Base-by-base conservation (phyloP, 64 coral and sea anemone species). In the Pachyseris speciosa region DNA sequence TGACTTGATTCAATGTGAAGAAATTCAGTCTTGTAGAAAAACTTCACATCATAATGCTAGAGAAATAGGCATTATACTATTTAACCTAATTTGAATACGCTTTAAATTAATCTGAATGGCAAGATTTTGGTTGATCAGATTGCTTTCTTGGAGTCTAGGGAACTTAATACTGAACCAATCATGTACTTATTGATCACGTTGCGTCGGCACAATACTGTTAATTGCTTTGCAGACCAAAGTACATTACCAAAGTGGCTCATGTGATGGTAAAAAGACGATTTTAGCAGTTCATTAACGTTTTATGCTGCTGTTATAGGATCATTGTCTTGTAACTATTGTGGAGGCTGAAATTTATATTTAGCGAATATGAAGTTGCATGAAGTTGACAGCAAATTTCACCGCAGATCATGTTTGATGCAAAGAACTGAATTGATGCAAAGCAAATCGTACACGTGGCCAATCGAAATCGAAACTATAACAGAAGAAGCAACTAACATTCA, bases 171-270 rank as follows among this genome's bases (percentile, higher is more conserved):
- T n/a, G n/a, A n/a, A n/a, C n/a, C n/a, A n/a, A n/a, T n/a, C n/a
- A n/a, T n/a, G n/a, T n/a, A n/a, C n/a, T n/a, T n/a, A n/a, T n/a
- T n/a, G n/a, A n/a, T n/a, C n/a, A n/a, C n/a, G n/a, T n/a, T n/a
- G n/a, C n/a, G n/a, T n/a, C 33, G 3, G 32, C 72, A 29, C 64
- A 67, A 67, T 67, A 67, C 64, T 27, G 64, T 67, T 67, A 67
- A 67, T 67, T 11, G 64, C 11, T 16, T 22, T 67, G 13, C 2
- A 67, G 29, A 67, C 12, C 28, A 33, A 34, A 67, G 64, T 47
- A 47, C 44, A 13, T 47, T 47, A 9, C 13, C 44, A 47, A 47
- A 13, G 13, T 9, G 44, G 7, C 0, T 47, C 9, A 20, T 13
- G 7, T 9, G 9, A 25, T 7, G 10, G 28, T 15, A 26, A 8